Conservation (phyloP, 2,888 invertebrate species). For the Leptothorax acervorum region DNA sequence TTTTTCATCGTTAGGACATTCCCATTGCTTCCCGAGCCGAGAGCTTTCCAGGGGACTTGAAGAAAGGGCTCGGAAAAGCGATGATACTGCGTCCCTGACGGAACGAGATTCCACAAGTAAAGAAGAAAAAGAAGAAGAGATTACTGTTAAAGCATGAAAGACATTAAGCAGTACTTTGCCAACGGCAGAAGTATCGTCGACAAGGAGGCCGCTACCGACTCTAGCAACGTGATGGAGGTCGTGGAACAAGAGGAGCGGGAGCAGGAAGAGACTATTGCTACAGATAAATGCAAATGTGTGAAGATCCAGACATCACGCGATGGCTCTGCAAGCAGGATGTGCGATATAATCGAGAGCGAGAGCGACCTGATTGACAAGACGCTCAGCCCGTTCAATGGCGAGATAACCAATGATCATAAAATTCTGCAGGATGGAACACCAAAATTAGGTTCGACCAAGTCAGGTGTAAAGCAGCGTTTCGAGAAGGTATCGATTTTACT, state of each 20-base stretch:
- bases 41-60: not conserved
- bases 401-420: constrained; percentile 23
- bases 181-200: constrained; percentile 69
- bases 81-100: not conserved
- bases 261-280: constrained; percentile 2
- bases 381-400: constrained; percentile 71
- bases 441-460: constrained; percentile 12
- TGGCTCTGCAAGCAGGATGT: constrained; percentile 62
- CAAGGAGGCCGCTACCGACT: constrained; percentile 50
- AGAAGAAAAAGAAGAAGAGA: not conserved
- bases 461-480: not conserved
- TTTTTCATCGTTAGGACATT: not conserved
- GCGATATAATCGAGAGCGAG: constrained; percentile 75
- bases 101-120: not conserved
- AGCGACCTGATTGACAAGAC: constrained; percentile 77
- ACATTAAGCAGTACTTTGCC: constrained; percentile 79
- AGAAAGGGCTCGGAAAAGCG: not conserved
- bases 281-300: constrained; percentile 74
- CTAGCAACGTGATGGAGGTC: constrained; percentile 52
- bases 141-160: constrained; percentile 74
- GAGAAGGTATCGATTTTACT: constrained; percentile 10
- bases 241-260: constrained; percentile 32
- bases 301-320: constrained; percentile 77
- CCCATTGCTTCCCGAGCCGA: not conserved
- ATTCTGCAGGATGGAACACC: constrained; percentile 60